Conservation (phyloP, 2,797 vertebrate genomes). For the Scolopax bukidnonensis region DNA sequence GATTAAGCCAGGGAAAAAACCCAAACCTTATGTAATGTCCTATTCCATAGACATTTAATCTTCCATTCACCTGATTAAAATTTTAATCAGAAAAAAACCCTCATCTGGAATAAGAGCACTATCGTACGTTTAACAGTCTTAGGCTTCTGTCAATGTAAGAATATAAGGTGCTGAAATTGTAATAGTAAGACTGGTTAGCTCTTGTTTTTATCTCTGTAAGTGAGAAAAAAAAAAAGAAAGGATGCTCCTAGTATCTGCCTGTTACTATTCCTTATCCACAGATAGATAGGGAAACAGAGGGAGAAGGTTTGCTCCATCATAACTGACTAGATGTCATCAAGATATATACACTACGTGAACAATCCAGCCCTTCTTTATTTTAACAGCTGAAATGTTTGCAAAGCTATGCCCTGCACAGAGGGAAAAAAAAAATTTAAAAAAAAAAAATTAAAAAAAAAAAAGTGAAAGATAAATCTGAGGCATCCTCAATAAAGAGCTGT, state of each 20-base stretch:
- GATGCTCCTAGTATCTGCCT: not conserved
- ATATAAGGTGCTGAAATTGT: not conserved
- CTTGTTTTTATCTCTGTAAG: not conserved
- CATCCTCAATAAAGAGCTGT: not conserved
- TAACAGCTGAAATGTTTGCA: not conserved
- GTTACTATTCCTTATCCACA: not conserved
- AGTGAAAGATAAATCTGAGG: not conserved
- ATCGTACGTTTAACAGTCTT: not conserved
- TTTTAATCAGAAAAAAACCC: not conserved
- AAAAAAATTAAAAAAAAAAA: not conserved
- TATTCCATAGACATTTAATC: not conserved
- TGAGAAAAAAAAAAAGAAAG: not conserved
- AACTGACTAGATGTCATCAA: not conserved
- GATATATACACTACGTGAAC: not conserved
- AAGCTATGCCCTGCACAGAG: not conserved
- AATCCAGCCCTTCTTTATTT: not conserved
- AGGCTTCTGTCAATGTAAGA: not conserved
- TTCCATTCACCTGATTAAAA: constrained; percentile 1
- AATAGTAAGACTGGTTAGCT: not conserved
- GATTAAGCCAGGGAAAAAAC: not conserved
- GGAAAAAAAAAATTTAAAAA: not conserved
- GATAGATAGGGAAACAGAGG: not conserved
- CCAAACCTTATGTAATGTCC: not conserved
- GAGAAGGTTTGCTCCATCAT: not conserved
- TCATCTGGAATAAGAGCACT: not conserved